phyloP scores from a whole-genome alignment of 2,113 vertebrate genomes.

The Scytalopus superciliaris region DNA sequence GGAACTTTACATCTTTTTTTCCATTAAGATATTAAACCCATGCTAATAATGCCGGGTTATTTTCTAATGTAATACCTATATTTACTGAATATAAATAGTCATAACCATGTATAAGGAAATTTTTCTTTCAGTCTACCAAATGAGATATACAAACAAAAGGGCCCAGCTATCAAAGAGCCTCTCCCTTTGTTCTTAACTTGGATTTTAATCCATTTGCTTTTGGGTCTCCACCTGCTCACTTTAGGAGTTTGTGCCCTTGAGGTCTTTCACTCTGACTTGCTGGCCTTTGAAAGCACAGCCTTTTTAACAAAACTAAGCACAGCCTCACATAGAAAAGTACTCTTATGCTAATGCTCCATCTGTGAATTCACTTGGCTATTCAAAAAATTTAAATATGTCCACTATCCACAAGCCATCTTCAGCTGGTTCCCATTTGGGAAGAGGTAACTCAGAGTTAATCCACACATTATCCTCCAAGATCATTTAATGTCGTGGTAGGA shows the following conservation, averaged over 20 bases:
- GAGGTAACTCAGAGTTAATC: background rate
- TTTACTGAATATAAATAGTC: background rate
- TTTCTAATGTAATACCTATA: background rate
- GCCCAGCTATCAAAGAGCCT: accelerated
- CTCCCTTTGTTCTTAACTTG: background rate
- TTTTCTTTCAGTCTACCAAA: background rate
- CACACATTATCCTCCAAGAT: background rate
- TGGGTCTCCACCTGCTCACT: background rate
- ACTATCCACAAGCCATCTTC: background rate
- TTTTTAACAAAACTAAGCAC: background rate
- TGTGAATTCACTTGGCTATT: background rate
- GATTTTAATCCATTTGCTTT: background rate
- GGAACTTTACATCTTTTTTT: background rate
- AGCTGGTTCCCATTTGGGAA: background rate
- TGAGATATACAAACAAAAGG: background rate
- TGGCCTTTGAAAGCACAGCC: background rate
- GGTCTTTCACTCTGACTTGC: background rate
- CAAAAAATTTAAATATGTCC: background rate
- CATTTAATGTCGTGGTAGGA: background rate
- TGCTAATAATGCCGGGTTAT: background rate
- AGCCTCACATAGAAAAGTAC: background rate
- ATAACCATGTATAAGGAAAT: background rate
- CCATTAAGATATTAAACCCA: background rate
- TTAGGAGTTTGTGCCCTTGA: background rate
- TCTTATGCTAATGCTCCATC: background rate